Conservation (phyloP, 2,888 invertebrate genomes). For the Plagodis dolabraria region DNA sequence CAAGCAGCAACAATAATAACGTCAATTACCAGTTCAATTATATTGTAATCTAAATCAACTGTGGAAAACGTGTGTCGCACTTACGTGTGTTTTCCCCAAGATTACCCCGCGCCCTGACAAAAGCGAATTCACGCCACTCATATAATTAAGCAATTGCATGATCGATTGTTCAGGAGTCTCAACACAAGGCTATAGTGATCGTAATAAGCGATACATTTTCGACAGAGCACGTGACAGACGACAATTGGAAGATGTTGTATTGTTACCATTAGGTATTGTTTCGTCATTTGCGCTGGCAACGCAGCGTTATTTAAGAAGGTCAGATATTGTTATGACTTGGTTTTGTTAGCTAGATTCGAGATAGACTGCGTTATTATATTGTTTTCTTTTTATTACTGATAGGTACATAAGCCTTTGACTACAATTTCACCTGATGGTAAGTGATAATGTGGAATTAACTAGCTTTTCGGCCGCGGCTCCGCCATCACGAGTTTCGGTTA, state of each 20-base stretch:
- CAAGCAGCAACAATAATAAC: too few relatives aligned
- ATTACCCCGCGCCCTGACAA: neutral
- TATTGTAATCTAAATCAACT: too few relatives aligned
- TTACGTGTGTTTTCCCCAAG: too few relatives aligned
- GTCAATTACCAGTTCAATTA: too few relatives aligned
- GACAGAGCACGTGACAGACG: conserved; percentile 6
- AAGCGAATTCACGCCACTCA: neutral
- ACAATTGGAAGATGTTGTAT: conserved; percentile 19
- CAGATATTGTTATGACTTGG: neutral
- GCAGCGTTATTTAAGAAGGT: neutral
- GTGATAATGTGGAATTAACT: too few relatives aligned
- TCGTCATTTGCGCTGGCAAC: conserved; percentile 1
- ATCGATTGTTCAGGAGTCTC: neutral
- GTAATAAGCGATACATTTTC: conserved; percentile 10
- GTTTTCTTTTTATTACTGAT: too few relatives aligned
- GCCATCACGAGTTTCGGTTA: too few relatives aligned
- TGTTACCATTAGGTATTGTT: conserved; percentile 24
- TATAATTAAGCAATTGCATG: neutral
- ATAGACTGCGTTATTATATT: too few relatives aligned
- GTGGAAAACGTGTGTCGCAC: too few relatives aligned
- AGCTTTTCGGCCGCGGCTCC: too few relatives aligned
- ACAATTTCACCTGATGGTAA: too few relatives aligned
- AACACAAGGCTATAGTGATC: neutral
- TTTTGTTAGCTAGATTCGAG: neutral
- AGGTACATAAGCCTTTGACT: too few relatives aligned